Base-by-base conservation (phyloP, 2,797 vertebrate species). In the Spinus olivaceus region DNA sequence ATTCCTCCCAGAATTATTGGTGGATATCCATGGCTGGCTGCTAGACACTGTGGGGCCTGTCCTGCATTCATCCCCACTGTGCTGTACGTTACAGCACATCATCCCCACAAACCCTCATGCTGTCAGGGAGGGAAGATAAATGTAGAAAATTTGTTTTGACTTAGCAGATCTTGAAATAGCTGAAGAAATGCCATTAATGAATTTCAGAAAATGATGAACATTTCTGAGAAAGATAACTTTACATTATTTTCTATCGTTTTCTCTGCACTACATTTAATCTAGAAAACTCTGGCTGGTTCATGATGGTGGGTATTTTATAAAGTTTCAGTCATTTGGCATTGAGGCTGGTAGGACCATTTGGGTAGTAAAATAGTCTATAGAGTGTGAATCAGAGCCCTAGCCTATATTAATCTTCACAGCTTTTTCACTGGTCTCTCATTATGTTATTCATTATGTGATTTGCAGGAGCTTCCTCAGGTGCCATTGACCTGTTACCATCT, bases 401-500 rank as follows among this genome's bases (percentile, higher is more conserved):
- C 37, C 41, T 60, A 10, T 25, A 63, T 23, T 73, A 76, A 64
- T 53, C 20, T 71, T 67, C 57, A 77, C 77, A 71, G 22, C 10
- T 90, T 88, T 93, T 89, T 83, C n/a, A 64, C 90, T 64, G 41
- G 15, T 83, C 12, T 83, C n/a, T 86, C 23, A 56, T 80, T 11
- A 16, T n/a, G 23, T 74, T 94, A 72, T 82, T 83, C 33, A 37
- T 92, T 80, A 27, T 30, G 4, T 39, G 33, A 64, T 72, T 91
- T 95, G 15, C 94, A 99, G 99, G 99, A 83, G 99, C 99, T 85
- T 99, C 99, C 18, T 99, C 99, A 2, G 99, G 99, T 95, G 99
- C 98, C 97, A 99, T 99, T 14, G 99, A 99, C 97, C 98, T 99
- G 81, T 98, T 99, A 49, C 99, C 99, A 0, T 98, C 99, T 72